Evolutionary conservation across 1,140 invertebrate genomes (phyloP), one percentile per base, ranked within the genome.

Genomic region (Heterodera schachtii): DNA sequence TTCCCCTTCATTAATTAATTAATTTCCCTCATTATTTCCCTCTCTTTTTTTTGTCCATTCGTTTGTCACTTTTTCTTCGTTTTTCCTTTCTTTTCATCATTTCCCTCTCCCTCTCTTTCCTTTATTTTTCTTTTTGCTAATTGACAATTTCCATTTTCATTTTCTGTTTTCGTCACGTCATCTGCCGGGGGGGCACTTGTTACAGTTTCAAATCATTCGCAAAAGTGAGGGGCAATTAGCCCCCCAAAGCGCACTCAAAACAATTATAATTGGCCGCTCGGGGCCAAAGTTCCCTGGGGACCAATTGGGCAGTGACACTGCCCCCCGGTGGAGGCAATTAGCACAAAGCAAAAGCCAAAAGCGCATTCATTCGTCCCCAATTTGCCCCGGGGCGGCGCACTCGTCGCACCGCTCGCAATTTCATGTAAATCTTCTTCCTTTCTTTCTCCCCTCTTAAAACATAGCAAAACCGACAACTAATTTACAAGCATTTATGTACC

Each of bases 71-170:
- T 44, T 49, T 75, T 75, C 8, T 49, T 49, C 46, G n/a, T 52
- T 60, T 41, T 67, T 21, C 52, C 47, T 77, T 67, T 21, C 21
- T 77, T 77, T 77, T 67, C 13, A 43, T 77, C 57, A 3, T 11
- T 9, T 66, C 8, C 7, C 43, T 31, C 21, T n/a, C 7, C 19
- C 41, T 7, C 19, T 60, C 19, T 60, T 52, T 52, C 49, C 49
- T 52, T 8, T 52, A 2, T 8, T 52, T 52, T 52, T 52, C 11
- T 52, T 52, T 31, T 31, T 31, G 31, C 31, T 31, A 31, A 31
- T 31, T 31, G 31, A 31, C 31, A 31, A 31, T 31, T 31, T 31
- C 31, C 31, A 0, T 31, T 31, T 31, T 31, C 31, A 31, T 31
- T 31, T 31, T 60, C 57, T 19, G 57, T 13, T 13, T 19, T 60